Evolutionary conservation across 2,888 invertebrate species (phyloP).

Genomic region (Drosophila lutescens): DNA sequence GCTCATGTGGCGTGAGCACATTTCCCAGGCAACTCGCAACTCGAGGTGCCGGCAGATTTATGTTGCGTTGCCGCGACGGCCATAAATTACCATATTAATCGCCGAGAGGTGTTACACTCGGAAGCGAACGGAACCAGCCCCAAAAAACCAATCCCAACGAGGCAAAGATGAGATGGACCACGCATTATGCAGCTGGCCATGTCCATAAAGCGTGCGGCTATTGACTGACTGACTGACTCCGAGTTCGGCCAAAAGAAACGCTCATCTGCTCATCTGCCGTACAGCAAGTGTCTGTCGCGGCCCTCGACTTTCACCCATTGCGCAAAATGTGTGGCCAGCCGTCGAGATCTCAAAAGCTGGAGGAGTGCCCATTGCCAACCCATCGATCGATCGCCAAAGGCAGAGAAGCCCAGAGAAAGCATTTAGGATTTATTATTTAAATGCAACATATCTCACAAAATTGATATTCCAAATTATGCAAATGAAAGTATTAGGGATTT

Average conservation of each 20-base stretch:
- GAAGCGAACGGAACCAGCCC: conserved; percentile 33
- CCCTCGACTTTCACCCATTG: conserved; percentile 61
- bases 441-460: neutral
- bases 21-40: conserved; percentile 23
- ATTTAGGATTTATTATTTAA: conserved; percentile 1
- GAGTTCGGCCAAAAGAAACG: conserved; percentile 30
- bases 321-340: conserved; percentile 50
- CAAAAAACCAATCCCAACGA: conserved; percentile 1
- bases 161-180: neutral
- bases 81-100: conserved; percentile 64
- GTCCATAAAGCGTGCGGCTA: conserved; percentile 2
- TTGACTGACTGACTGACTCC: conserved; percentile 20
- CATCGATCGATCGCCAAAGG: conserved; percentile 8
- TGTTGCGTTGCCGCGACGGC: conserved; percentile 47
- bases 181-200: conserved; percentile 18
- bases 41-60: conserved; percentile 43
- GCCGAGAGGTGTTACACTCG: conserved; percentile 54
- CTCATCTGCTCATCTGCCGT: conserved; percentile 35
- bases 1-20: conserved; percentile 22
- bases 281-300: conserved; percentile 35
- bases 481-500: neutral
- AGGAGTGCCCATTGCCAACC: neutral
- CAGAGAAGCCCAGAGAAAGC: conserved; percentile 22
- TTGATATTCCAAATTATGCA: neutral
- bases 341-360: conserved; percentile 2